Conservation (phyloP, 2,888 invertebrate genomes). For the Brenthis hecate region DNA sequence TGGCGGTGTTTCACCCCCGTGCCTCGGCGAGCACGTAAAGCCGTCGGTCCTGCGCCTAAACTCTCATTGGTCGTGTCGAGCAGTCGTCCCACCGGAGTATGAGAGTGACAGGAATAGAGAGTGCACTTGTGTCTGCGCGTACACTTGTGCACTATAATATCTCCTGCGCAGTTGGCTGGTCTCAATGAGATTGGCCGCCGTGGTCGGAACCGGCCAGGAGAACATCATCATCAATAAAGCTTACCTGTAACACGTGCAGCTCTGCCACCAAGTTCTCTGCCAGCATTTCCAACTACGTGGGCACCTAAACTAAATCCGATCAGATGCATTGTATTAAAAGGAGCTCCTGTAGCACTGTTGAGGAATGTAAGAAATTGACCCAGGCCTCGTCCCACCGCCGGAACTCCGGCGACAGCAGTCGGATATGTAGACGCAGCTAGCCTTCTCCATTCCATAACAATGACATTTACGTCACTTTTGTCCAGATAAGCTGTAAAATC, state of each 20-base stretch:
- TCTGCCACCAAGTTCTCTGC: constrained; percentile 52
- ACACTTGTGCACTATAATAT: too few relatives aligned
- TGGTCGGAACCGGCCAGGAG: too few relatives aligned
- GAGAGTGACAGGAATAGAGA: too few relatives aligned
- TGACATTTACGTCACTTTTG: constrained; percentile 51
- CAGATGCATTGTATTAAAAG: constrained; percentile 58
- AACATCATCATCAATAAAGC: constrained; percentile 39
- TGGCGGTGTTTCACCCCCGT: too few relatives aligned
- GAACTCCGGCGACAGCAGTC: constrained; percentile 51
- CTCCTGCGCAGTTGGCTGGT: too few relatives aligned
- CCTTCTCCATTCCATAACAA: constrained; percentile 58
- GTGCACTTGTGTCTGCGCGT: too few relatives aligned
- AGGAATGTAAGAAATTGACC: constrained; percentile 49
- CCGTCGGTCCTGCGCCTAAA: too few relatives aligned
- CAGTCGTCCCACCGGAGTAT: too few relatives aligned
- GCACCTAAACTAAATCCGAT: constrained; percentile 74
- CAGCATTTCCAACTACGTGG: constrained; percentile 67
- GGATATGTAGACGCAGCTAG: constrained; percentile 49
- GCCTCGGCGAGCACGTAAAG: too few relatives aligned
- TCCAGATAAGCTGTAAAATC: constrained; percentile 47
- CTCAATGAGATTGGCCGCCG: too few relatives aligned
- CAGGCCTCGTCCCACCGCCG: constrained; percentile 51
- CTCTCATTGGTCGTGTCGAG: too few relatives aligned
- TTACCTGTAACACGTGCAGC: constrained; percentile 65
- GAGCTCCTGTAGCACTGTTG: constrained; percentile 33